Percentiles rank a stretch among this genome's conserved stretches.
Conservation (phyloP, 2,888 invertebrate species). For the Aleiodes alternator region DNA sequence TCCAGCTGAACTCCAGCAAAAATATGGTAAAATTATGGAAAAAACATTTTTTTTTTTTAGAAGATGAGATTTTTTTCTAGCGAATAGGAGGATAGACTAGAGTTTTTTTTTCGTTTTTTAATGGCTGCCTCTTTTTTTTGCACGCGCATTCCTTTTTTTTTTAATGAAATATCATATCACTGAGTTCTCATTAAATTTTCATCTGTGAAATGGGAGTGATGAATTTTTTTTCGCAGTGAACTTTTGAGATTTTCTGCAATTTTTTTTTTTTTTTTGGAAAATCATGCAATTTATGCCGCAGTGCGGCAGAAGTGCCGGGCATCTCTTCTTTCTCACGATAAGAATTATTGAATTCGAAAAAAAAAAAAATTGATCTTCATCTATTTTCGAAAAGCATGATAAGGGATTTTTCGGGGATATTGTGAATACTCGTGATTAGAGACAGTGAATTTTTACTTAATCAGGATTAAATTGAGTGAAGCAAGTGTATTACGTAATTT, state of each 20-base stretch:
- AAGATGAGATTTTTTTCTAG: not conserved
- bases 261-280: slow-evolving; percentile 2
- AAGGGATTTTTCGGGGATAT: too few species aligned
- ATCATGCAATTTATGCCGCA: slow-evolving; percentile 30
- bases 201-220: slow-evolving; percentile 9
- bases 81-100: not conserved
- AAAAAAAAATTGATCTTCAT: not conserved
- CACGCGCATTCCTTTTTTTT: slow-evolving; percentile 1
- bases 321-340: slow-evolving; percentile 6
- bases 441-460: too few species aligned
- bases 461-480: too few species aligned
- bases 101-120: slow-evolving; percentile 2
- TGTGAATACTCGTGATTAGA: too few species aligned
- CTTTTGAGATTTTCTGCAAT: not conserved
- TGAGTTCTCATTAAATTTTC: slow-evolving; percentile 9
- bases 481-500: too few species aligned
- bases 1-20: not conserved
- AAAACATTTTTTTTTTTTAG: not conserved
- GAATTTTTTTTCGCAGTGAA: slow-evolving; percentile 28
- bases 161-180: not conserved
- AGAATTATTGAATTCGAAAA: not conserved
- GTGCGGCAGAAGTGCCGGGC: slow-evolving; percentile 34
- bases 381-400: not conserved
- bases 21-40: slow-evolving; percentile 14
- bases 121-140: slow-evolving; percentile 1